Conservation (phyloP, 2,888 invertebrate genomes). For the Macrosiphum euphorbiae region DNA sequence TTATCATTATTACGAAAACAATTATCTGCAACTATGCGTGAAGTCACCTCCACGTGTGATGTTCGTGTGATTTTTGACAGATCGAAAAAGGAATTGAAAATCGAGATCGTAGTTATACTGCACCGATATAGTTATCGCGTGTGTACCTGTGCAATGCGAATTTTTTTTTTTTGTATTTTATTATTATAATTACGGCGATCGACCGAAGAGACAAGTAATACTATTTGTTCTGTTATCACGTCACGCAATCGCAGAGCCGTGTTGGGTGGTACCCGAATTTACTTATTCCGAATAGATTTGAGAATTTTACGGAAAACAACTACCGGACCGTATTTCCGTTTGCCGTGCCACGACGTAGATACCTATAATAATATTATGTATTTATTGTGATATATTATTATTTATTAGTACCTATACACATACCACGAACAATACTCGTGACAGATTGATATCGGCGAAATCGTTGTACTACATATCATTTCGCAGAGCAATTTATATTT, state of each 20-base stretch:
- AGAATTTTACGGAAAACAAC: neutral
- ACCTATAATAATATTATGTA: neutral
- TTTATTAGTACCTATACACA: neutral
- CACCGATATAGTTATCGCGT: neutral
- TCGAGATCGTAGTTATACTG: neutral
- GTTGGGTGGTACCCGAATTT: neutral
- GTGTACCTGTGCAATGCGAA: neutral
- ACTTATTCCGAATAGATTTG: conserved; percentile 26
- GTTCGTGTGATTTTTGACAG: neutral
- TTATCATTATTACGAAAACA: conserved; percentile 26
- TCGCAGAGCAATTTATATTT: conserved; percentile 11
- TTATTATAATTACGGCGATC: neutral
- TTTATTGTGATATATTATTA: neutral
- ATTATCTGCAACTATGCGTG: conserved; percentile 33
- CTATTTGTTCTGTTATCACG: neutral
- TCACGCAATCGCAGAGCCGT: neutral
- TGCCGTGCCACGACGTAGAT: neutral
- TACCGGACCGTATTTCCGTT: conserved; percentile 41
- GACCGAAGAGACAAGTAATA: neutral
- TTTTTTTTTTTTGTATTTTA: neutral
- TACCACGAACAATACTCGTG: conserved; percentile 17
- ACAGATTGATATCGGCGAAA: conserved; percentile 48
- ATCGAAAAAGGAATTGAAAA: conserved; percentile 35
- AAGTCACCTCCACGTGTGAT: neutral
- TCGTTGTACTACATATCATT: neutral